Conservation (phyloP, 2,888 invertebrate species). For the Pandemis heparana region DNA sequence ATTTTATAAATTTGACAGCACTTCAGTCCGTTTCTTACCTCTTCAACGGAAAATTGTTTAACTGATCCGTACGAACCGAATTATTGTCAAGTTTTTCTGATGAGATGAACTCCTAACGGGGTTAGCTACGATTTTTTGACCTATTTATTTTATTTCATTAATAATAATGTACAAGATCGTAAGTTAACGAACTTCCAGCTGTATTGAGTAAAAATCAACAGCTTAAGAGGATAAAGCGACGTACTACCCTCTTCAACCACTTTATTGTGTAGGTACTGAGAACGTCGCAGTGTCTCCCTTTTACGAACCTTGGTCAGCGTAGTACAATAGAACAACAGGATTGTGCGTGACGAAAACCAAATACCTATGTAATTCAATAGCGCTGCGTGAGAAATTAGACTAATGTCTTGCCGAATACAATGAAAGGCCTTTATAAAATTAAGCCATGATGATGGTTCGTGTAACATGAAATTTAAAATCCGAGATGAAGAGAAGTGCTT, state of each 20-base stretch:
- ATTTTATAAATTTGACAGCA: too few relatives aligned
- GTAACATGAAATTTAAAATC: background rate
- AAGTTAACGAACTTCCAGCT: background rate
- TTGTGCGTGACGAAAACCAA: conserved; percentile 17
- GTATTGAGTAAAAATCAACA: background rate
- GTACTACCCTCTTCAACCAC: conserved; percentile 3
- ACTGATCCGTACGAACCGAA: too few relatives aligned
- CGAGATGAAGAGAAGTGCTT: background rate
- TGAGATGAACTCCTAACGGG: too few relatives aligned
- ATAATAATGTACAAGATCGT: too few relatives aligned
- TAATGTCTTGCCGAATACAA: background rate
- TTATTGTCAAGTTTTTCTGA: too few relatives aligned
- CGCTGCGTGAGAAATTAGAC: background rate
- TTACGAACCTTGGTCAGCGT: background rate
- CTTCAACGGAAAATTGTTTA: too few relatives aligned
- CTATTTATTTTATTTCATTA: too few relatives aligned
- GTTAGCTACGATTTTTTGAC: too few relatives aligned
- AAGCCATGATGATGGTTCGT: background rate
- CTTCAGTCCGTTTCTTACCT: too few relatives aligned
- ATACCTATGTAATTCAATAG: background rate
- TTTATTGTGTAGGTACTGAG: background rate
- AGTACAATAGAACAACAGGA: conserved; percentile 20
- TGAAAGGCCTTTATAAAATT: background rate
- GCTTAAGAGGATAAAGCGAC: conserved; percentile 9
- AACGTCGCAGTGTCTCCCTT: conserved; percentile 9